Evolutionary conservation across 2,888 invertebrate species (phyloP).

Genomic region (Eupsilia transversa): DNA sequence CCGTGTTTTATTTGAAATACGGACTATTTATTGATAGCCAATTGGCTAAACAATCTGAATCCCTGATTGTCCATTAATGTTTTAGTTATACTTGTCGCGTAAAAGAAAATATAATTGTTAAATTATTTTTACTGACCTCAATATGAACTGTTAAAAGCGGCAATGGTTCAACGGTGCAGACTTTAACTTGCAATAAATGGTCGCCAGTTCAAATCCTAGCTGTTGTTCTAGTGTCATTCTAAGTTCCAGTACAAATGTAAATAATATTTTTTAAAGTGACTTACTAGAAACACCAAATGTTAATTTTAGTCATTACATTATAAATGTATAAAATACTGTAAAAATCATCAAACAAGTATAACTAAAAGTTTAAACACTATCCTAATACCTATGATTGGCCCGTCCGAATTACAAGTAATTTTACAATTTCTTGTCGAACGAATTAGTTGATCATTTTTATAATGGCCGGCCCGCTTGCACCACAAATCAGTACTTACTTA

Average conservation of each 20-base stretch:
- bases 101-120: not conserved
- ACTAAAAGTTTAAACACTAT: slow-evolving; percentile 13
- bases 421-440: not conserved
- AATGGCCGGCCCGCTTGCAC: not conserved
- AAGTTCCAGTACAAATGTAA: slow-evolving; percentile 50
- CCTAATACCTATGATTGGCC: not conserved
- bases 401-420: not conserved
- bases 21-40: not conserved
- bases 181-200: not conserved
- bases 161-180: not conserved
- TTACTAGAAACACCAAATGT: slow-evolving; percentile 55
- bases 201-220: not conserved
- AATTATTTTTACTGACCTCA: slow-evolving; percentile 41
- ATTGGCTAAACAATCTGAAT: slow-evolving; percentile 10
- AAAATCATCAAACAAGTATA: slow-evolving; percentile 50
- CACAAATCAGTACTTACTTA: too few relatives aligned
- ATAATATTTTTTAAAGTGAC: slow-evolving; percentile 29
- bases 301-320: slow-evolving; percentile 31
- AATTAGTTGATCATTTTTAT: not conserved
- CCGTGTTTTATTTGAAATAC: slow-evolving; percentile 25
- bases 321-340: slow-evolving; percentile 36
- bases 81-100: slow-evolving; percentile 45
- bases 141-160: not conserved
- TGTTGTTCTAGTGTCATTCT: not conserved
- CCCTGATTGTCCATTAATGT: not conserved